phyloP scores from a whole-genome alignment of 2,888 invertebrate species.

The Mesochorus sp. region DNA sequence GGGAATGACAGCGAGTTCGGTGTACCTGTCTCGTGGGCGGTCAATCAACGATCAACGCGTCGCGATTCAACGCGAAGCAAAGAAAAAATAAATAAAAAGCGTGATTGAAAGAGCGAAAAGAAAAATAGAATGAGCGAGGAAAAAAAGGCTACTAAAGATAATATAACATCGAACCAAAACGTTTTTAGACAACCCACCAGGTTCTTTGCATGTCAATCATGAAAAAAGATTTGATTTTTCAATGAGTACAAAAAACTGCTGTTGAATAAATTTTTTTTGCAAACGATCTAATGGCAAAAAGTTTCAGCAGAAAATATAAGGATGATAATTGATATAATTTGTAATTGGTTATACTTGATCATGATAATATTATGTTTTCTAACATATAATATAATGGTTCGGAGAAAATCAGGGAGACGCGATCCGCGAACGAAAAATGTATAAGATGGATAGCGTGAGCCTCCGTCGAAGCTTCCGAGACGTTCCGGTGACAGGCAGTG shows the following conservation, averaged over 20 bases:
- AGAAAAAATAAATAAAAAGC: constrained; percentile 20
- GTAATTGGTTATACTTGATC: no score
- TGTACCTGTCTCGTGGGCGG: constrained; percentile 49
- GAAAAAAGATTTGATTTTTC: no score
- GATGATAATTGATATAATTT: no score
- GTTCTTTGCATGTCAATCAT: no score
- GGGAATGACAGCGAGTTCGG: constrained; percentile 44
- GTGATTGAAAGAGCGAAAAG: constrained; percentile 14
- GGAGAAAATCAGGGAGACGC: constrained; percentile 22
- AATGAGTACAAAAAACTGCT: no score
- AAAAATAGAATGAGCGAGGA: constrained; percentile 1
- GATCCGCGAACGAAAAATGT: constrained; percentile 2
- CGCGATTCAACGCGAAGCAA: neutral
- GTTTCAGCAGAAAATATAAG: no score
- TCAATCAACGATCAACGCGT: constrained; percentile 46
- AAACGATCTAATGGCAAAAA: no score
- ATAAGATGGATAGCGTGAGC: constrained; percentile 38
- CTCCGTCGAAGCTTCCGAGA: constrained; percentile 52
- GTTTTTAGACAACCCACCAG: no score
- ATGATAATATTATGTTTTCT: no score
- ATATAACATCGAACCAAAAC: no score
- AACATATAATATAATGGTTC: constrained; percentile 7
- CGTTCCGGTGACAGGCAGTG: constrained; percentile 33
- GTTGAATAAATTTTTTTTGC: no score
- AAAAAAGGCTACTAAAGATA: no score